Conservation (phyloP, 1,140 invertebrate species). For the Coenobita brevimanus region DNA sequence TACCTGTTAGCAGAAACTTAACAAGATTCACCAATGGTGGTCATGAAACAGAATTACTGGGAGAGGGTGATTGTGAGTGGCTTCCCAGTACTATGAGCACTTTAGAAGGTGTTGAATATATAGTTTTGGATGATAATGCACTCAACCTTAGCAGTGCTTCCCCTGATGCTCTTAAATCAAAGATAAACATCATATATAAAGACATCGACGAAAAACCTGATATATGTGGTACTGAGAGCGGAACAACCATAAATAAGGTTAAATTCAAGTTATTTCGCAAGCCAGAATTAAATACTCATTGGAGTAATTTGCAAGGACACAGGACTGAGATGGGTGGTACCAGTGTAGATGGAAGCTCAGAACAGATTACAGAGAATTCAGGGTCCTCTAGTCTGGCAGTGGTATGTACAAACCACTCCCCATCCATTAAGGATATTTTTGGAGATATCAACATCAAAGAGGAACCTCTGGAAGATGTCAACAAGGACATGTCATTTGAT, state of each 20-base stretch:
- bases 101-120: conserved; percentile 46
- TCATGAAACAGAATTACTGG: conserved; percentile 46
- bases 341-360: background rate
- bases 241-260: background rate
- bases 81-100: conserved; percentile 53
- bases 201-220: conserved; percentile 47
- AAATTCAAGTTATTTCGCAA: background rate
- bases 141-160: no score
- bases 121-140: no score
- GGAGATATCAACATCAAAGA: conserved; percentile 53
- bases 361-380: background rate
- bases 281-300: background rate
- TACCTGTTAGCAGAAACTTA: no score
- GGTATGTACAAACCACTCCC: conserved; percentile 51
- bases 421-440: conserved; percentile 57
- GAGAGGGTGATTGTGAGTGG: conserved; percentile 33
- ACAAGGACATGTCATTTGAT: conserved; percentile 53
- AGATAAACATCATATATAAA: conserved; percentile 36
- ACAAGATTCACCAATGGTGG: no score
- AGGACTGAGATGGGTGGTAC: background rate
- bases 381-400: conserved; percentile 30
- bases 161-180: conserved; percentile 22
- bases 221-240: background rate
- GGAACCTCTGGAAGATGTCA: conserved; percentile 42
- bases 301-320: no score